Base-by-base conservation (phyloP, 2,888 invertebrate species). In the Netelia virgata region DNA sequence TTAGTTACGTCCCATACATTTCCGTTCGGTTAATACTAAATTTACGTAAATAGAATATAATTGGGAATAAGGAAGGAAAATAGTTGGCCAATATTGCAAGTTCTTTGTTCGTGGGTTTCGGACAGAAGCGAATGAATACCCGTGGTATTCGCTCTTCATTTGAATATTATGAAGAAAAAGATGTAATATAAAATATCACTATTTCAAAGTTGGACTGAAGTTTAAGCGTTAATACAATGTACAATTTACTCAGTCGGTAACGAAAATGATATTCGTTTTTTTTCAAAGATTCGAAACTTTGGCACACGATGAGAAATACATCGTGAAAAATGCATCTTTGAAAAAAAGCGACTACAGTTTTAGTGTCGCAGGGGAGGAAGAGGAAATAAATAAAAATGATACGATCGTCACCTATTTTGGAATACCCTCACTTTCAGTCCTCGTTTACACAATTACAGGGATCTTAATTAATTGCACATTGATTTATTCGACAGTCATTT, bases 401-500 rank as follows among this genome's bases (percentile, higher is more conserved):
- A 36, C 36, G 8, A 5, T 36, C 5, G 36, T 36, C 36, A 23
- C 20, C 20, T 11, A 14, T 75, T 36, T 63, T 11, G 11, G 16
- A 36, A 64, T 53, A 53, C 20, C 55, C 53, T 64, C 63, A 50
- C 55, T 14, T 43, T 3, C 63, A 50, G 53, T 28, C n/a, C 20
- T 36, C 10, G 14, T 55, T 53, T 28, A 36, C 55, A 41, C 64
- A 75, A 53, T 18, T 73, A 75, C 20, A 41, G 20, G n/a, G 16
- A 11, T 64, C 53, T 23, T 36, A 41, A 74, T 61, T 41, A 72
- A 66, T 72, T 72, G 76, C 82, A 82, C 72, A 82, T 72, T 66
- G 70, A 76, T 68, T 73, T 73, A 77, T 82, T 73, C 20, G 59
- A 82, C 72, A 66, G 20, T 82, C 66, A 36, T 50, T 50, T 59